phyloP scores from a whole-genome alignment of 2,888 invertebrate species.

The Aproaerema taeniolella region DNA sequence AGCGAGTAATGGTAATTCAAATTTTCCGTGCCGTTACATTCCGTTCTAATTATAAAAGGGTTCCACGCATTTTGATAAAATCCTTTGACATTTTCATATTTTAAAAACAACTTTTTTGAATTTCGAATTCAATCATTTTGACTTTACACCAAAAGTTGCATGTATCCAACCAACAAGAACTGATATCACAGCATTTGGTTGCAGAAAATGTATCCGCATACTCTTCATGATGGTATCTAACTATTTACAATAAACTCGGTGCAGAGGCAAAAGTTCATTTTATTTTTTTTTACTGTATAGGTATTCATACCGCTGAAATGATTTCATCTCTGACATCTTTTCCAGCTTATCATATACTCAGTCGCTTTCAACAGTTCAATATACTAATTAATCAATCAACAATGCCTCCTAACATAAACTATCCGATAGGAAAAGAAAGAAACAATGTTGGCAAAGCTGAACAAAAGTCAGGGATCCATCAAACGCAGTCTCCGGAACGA shows the following conservation, averaged over 20 bases:
- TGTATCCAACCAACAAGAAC: conserved; percentile 62
- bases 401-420: conserved; percentile 41
- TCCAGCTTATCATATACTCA: conserved; percentile 41
- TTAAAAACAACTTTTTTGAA: too few relatives aligned
- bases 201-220: conserved; percentile 47
- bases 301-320: conserved; percentile 11
- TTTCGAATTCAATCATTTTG: too few relatives aligned
- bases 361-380: conserved; percentile 60
- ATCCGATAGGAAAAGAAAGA: conserved; percentile 38
- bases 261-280: conserved; percentile 36
- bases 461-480: conserved; percentile 66
- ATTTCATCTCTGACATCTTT: conserved; percentile 4
- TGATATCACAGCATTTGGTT: conserved; percentile 75
- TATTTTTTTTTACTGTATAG: conserved; percentile 20
- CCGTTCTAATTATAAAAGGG: too few relatives aligned
- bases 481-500: conserved; percentile 54
- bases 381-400: conserved; percentile 33
- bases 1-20: too few relatives aligned
- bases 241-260: conserved; percentile 36
- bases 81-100: too few relatives aligned
- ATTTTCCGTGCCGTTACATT: too few relatives aligned
- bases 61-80: too few relatives aligned
- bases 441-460: conserved; percentile 44
- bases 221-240: conserved; percentile 23
- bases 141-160: too few relatives aligned